Conservation (phyloP, 2,888 invertebrate species). For the Meteorus cinctellus region DNA sequence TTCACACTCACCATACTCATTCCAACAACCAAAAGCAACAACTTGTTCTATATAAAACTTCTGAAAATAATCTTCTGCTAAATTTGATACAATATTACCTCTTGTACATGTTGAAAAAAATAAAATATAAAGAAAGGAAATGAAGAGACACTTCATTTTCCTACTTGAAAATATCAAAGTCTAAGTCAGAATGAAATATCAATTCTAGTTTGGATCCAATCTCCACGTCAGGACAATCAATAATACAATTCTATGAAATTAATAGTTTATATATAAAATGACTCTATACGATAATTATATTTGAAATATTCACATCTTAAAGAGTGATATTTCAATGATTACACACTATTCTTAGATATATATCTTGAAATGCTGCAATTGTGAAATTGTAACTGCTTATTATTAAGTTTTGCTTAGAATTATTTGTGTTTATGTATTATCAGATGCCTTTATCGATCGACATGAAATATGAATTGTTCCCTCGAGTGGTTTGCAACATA, state of each 20-base stretch:
- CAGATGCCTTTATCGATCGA: not conserved
- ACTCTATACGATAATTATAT: not conserved
- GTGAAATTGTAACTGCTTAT: not conserved
- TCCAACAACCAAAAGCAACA: conserved; percentile 49
- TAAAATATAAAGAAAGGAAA: not conserved
- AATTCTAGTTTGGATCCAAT: not conserved
- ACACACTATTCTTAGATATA: not conserved
- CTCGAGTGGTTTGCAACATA: not conserved
- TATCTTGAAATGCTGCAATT: not conserved
- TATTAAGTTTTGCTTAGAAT: not conserved
- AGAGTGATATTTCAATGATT: not conserved
- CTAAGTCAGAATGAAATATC: not conserved
- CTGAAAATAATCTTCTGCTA: conserved; percentile 44
- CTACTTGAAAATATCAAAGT: not conserved
- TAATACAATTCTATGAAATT: not conserved
- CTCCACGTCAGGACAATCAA: not conserved
- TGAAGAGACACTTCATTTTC: not conserved
- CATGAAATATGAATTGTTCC: not conserved
- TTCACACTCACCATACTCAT: conserved; percentile 36
- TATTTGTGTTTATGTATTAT: not conserved
- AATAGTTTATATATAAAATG: not conserved
- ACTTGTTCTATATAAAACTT: conserved; percentile 37
- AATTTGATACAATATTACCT: conserved; percentile 38
- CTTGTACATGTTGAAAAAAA: not conserved
- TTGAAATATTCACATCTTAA: not conserved